phyloP scores from a whole-genome alignment of 2,113 vertebrate species.

The Halichoerus grypus region DNA sequence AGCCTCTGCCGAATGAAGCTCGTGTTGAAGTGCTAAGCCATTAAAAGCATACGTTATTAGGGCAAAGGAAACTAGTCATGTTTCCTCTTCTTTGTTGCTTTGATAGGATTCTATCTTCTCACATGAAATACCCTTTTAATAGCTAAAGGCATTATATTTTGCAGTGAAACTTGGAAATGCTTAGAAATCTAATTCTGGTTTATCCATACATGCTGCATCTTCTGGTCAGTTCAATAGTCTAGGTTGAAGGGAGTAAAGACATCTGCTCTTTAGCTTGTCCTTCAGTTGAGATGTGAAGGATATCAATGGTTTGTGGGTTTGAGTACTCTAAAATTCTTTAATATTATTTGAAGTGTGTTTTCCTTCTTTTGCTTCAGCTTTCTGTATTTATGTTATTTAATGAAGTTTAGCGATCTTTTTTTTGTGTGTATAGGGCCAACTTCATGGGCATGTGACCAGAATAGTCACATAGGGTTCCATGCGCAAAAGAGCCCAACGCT shows the following conservation, averaged over 20 bases:
- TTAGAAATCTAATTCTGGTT: not conserved
- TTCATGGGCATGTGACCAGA: not conserved
- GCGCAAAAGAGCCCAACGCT: not conserved
- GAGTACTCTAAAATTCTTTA: not conserved
- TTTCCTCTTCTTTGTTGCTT: not conserved
- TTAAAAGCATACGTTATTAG: not conserved
- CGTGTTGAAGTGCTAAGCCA: not conserved
- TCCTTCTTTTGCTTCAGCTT: not conserved
- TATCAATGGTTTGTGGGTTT: not conserved
- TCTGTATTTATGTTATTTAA: not conserved
- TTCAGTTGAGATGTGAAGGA: not conserved
- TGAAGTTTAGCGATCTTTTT: not conserved
- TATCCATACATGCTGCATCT: not conserved
- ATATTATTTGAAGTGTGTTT: not conserved
- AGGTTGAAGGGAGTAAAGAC: not conserved
- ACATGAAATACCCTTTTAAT: not conserved
- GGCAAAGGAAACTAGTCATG: not conserved
- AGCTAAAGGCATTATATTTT: constrained; percentile 28
- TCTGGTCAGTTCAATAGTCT: not conserved
- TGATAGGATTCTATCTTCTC: not conserved
- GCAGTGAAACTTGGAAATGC: constrained; percentile 55
- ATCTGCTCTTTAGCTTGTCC: not conserved
- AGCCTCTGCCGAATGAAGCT: constrained; percentile 59
- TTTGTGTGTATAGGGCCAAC: not conserved
- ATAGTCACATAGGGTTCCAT: not conserved